phyloP scores from a whole-genome alignment of 2,113 vertebrate genomes.

The Eira barbara region DNA sequence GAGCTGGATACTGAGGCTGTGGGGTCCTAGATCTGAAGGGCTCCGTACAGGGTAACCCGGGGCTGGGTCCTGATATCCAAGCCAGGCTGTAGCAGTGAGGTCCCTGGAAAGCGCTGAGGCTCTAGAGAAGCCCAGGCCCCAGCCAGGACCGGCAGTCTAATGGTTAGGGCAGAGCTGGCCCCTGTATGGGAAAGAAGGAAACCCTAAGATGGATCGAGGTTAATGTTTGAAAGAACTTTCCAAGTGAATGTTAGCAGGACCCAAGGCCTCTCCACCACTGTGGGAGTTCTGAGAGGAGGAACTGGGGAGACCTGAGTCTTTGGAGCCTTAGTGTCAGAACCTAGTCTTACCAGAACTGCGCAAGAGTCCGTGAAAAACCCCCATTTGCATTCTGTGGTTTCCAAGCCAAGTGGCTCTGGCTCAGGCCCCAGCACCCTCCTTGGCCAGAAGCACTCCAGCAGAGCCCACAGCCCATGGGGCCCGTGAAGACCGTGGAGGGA shows the following conservation, averaged over 20 bases:
- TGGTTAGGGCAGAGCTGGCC: background rate
- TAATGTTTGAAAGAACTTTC: background rate
- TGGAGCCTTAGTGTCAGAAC: background rate
- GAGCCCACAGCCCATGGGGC: background rate
- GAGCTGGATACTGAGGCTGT: background rate
- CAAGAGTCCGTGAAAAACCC: background rate
- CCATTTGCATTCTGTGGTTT: background rate
- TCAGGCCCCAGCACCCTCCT: background rate
- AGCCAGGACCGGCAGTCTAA: background rate
- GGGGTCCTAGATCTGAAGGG: background rate
- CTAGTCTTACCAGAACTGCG: background rate
- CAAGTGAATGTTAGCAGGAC: background rate
- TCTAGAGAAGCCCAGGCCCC: background rate
- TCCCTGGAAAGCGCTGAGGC: background rate
- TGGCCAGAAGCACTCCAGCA: background rate
- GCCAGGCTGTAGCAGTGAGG: background rate
- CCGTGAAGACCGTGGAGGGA: background rate
- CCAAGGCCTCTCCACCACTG: background rate
- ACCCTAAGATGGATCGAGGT: background rate
- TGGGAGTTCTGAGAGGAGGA: background rate
- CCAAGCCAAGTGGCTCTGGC: background rate
- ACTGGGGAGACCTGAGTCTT: background rate
- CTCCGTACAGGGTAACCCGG: background rate
- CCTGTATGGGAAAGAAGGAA: background rate
- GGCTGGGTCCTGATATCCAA: background rate